These are phyloP conservation scores for Arion vulgaris DNA, from an alignment of 1,140 invertebrate genomes.

Conservation along the genomic window DNA sequence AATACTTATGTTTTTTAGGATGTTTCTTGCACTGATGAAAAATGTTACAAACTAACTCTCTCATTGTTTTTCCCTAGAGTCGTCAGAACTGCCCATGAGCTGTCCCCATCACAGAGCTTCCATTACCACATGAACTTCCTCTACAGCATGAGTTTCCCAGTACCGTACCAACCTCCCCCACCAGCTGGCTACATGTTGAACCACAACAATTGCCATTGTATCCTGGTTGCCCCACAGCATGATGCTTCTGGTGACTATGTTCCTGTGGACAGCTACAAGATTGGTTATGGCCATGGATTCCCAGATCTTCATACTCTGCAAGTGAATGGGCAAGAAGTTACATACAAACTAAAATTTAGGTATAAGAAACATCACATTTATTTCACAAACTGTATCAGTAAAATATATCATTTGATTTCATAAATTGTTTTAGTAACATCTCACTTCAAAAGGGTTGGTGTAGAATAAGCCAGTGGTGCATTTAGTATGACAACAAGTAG, in stretches of 20 bases:
- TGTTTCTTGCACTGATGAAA: too few relatives aligned
- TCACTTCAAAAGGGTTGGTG: too few relatives aligned
- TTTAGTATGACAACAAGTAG: too few relatives aligned
- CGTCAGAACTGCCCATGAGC: too few relatives aligned
- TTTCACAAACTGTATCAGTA: neutral
- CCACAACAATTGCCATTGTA: slow-evolving; percentile 27
- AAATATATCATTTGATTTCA: neutral
- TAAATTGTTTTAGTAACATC: too few relatives aligned
- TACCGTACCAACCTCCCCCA: slow-evolving; percentile 26
- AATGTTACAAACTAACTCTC: too few relatives aligned
- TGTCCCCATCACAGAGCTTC: too few relatives aligned
- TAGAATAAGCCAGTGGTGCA: too few relatives aligned
- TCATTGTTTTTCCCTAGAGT: too few relatives aligned
- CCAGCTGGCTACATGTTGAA: slow-evolving; percentile 28
- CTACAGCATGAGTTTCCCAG: too few relatives aligned
- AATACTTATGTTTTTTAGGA: too few relatives aligned
- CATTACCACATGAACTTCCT: too few relatives aligned
- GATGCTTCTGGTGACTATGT: neutral
- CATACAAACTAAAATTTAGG: slow-evolving; percentile 35
- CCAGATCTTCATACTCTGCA: slow-evolving; percentile 34
- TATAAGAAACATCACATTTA: neutral
- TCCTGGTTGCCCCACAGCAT: slow-evolving; percentile 25
- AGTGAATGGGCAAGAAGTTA: slow-evolving; percentile 30
- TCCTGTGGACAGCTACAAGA: slow-evolving; percentile 35
- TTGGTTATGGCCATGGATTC: slow-evolving; percentile 43